Evolutionary conservation across 2,113 vertebrate genomes (phyloP).

Genomic region (Stictonetta naevosa): DNA sequence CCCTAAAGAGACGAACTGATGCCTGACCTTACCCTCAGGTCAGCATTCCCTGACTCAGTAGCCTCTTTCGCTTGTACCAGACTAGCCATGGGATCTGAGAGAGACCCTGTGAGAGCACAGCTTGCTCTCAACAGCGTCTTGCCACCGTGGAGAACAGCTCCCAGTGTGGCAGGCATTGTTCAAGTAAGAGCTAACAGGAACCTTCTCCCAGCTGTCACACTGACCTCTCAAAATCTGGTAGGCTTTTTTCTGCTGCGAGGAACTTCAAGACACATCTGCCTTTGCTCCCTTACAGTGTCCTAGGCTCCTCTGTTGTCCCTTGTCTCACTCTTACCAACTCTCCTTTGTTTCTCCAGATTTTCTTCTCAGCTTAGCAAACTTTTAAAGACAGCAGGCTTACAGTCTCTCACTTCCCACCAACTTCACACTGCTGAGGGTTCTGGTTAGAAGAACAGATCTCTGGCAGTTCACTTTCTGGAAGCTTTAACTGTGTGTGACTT

Average conservation of each 20-base stretch:
- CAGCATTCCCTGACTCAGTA: neutral
- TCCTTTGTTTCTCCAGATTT: neutral
- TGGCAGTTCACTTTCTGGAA: neutral
- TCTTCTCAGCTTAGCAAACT: neutral
- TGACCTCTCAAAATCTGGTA: neutral
- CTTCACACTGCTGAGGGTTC: neutral
- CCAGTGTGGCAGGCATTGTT: neutral
- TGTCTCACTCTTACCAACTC: neutral
- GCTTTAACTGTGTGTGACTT: neutral
- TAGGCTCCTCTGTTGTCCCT: neutral
- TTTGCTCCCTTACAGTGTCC: neutral
- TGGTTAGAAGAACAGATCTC: conserved; percentile 16
- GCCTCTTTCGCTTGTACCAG: neutral
- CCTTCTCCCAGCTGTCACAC: neutral
- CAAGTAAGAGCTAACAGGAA: neutral
- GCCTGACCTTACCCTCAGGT: neutral
- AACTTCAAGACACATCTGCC: neutral
- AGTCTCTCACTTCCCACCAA: conserved; percentile 53
- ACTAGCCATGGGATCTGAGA: neutral
- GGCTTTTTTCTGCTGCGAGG: neutral
- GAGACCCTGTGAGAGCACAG: neutral
- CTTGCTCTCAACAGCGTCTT: neutral
- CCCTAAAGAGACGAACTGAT: neutral
- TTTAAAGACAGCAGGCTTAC: neutral
- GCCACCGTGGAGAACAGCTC: neutral